Conservation (phyloP, 1,140 invertebrate species). For the Atta colombica region DNA sequence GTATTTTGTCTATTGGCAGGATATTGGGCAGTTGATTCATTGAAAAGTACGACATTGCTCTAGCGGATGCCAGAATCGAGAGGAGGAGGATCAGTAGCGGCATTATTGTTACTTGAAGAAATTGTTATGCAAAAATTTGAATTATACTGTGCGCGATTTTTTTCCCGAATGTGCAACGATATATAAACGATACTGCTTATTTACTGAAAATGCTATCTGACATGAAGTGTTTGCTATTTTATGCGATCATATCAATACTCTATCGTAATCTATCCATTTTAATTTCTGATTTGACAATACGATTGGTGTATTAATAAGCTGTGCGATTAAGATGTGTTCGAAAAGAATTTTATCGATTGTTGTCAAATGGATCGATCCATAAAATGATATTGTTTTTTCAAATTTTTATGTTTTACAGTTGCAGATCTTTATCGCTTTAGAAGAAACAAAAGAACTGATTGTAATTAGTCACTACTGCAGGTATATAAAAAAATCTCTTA, state of each 20-base stretch:
- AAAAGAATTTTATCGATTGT: background rate
- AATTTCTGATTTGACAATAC: conserved; percentile 17
- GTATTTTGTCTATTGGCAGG: background rate
- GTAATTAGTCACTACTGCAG: background rate
- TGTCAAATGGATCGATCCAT: background rate
- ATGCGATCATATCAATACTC: conserved; percentile 10
- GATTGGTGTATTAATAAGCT: background rate
- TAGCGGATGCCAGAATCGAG: background rate
- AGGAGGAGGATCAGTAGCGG: background rate
- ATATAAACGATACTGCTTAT: conserved; percentile 2
- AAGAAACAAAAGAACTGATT: background rate
- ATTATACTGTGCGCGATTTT: conserved; percentile 16
- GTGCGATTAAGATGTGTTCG: background rate
- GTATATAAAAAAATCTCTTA: background rate
- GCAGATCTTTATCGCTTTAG: background rate
- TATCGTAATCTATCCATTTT: conserved; percentile 19
- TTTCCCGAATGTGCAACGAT: background rate
- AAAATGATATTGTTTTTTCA: background rate
- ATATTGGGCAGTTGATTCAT: background rate
- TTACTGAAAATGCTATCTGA: background rate
- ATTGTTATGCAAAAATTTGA: background rate
- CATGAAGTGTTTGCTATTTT: conserved; percentile 4
- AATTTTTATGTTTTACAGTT: background rate
- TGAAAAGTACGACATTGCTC: background rate
- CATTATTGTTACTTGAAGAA: background rate